Evolutionary conservation across 2,797 vertebrate species (phyloP), one percentile per base, ranked within the genome.

Genomic region (Chelon labrosus): DNA sequence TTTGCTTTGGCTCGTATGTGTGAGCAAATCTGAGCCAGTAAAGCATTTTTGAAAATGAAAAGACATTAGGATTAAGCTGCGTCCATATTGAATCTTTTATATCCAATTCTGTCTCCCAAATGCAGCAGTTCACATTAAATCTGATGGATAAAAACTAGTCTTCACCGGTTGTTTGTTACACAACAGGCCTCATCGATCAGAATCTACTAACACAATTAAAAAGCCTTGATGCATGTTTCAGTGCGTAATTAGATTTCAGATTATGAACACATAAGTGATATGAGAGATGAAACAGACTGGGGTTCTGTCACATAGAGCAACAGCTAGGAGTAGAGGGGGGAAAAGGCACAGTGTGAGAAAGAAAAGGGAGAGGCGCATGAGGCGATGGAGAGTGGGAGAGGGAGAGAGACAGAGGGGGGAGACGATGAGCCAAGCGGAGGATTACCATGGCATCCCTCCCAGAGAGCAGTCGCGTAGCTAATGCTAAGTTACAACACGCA

Each of bases 401-500:
- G 42, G 66, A 42, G 69, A 54, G 61, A 73, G 38, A 53, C 61
- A 53, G 62, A 67, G 62, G 64, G 12, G 77, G 56, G 59, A 80
- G 80, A 75, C 27, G 38, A 76, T 44, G 78, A 83, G 84, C 82
- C 83, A 85, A 90, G 85, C 67, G 68, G 67, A 82, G 85, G 88
- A 93, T 94, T 93, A 93, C 65, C 71, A 65, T 92, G 90, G 89
- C 88, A 85, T 88, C 79, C 75, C 82, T 92, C 90, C 87, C 87
- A 87, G 80, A 80, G 81, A 90, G 89, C 79, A 82, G 75, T 79
- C 42, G 52, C 85, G 75, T 75, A 70, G 80, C 86, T 86, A 87
- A 85, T 79, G 54, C 86, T 83, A 88, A 88, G 70, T 80, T 85
- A 84, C 85, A 80, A 25, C 83, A 89, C 70, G 61, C 65, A 73